Conservation (phyloP, 2,888 invertebrate genomes). For the Muscina levida region DNA sequence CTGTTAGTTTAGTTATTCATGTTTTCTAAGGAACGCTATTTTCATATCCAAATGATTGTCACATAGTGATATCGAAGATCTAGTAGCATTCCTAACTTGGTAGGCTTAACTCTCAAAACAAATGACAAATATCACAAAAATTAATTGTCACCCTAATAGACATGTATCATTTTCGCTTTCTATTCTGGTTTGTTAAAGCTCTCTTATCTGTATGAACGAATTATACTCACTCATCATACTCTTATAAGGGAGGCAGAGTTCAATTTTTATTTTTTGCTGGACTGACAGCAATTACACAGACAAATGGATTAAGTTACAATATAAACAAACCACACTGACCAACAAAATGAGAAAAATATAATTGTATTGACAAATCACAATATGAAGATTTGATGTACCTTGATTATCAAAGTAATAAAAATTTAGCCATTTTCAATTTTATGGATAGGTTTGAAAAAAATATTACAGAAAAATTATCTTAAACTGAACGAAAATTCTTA, state of each 20-base stretch:
- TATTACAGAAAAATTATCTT: no score
- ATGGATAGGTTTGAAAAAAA: no score
- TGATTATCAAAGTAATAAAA: neutral
- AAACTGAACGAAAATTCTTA: no score
- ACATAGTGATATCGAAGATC: neutral
- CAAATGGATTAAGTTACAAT: neutral
- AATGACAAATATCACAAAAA: no score
- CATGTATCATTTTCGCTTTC: neutral
- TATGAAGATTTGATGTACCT: no score
- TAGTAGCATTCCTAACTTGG: neutral
- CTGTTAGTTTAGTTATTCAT: no score
- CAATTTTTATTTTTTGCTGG: slow-evolving; percentile 11
- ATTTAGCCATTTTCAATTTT: no score
- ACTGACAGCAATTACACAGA: neutral
- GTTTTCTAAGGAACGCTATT: no score
- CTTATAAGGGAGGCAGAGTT: slow-evolving; percentile 29
- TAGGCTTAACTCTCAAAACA: no score
- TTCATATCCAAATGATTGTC: no score
- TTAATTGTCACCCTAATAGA: neutral
- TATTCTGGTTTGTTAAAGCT: slow-evolving; percentile 10
- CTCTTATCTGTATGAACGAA: slow-evolving; percentile 33
- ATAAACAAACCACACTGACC: neutral
- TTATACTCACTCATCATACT: neutral
- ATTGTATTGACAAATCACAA: no score
- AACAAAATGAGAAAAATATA: neutral